Evolutionary conservation across 2,113 vertebrate genomes (phyloP).

Genomic region (Anthoscopus minutus): DNA sequence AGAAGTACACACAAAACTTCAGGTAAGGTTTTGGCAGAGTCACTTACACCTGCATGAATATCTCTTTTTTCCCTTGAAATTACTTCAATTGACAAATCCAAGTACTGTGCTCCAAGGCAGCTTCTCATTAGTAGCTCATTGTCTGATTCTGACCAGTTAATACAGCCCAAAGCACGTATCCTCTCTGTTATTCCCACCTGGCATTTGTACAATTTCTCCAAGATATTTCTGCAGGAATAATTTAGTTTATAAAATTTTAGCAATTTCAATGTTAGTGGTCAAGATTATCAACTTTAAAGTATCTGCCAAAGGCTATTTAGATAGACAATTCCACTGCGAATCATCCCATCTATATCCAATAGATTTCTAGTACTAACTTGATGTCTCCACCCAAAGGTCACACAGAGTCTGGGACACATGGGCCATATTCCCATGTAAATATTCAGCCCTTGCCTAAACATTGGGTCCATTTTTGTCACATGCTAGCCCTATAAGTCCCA

Average conservation of each 20-base stretch:
- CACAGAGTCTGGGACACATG: neutral
- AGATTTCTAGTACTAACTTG: neutral
- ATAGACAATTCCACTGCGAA: neutral
- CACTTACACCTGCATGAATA: neutral
- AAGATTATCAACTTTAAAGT: neutral
- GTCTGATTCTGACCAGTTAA: neutral
- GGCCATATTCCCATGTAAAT: neutral
- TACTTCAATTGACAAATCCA: neutral
- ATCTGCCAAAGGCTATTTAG: neutral
- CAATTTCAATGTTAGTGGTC: neutral
- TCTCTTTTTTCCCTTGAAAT: neutral
- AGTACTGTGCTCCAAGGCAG: neutral
- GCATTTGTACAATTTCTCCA: neutral
- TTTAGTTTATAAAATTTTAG: neutral
- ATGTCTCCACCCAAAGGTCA: neutral
- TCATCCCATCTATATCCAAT: neutral
- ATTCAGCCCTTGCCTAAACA: neutral
- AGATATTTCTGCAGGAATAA: neutral
- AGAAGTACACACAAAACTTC: neutral
- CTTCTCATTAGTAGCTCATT: neutral
- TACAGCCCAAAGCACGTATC: neutral
- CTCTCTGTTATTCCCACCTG: neutral
- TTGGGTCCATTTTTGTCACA: neutral
- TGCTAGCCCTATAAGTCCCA: neutral
- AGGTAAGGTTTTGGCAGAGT: slow-evolving; percentile 18